Percentiles rank a stretch among this genome's conserved stretches.
Conservation (phyloP, 1,140 invertebrate genomes). For the Drosophila pandora region DNA sequence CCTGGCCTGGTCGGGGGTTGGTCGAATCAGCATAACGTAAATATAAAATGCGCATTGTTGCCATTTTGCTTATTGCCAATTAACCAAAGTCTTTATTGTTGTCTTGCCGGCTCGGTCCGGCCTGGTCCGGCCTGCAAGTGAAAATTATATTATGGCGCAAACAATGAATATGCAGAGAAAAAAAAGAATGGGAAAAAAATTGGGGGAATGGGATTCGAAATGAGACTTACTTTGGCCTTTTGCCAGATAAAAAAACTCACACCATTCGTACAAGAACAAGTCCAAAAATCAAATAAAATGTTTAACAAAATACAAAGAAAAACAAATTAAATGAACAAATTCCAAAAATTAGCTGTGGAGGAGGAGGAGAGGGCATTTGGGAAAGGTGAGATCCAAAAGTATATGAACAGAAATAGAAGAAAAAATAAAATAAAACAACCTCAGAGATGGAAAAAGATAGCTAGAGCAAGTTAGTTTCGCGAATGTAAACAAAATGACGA, state of each 20-base stretch:
- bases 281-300: conserved; percentile 79
- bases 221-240: conserved; percentile 74
- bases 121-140: conserved; percentile 35
- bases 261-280: conserved; percentile 10
- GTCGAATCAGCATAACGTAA: conserved; percentile 73
- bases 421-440: conserved; percentile 17
- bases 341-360: not conserved
- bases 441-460: conserved; percentile 13
- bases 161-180: conserved; percentile 59
- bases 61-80: conserved; percentile 80
- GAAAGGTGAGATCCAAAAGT: conserved; percentile 29
- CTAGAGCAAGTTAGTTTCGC: conserved; percentile 43
- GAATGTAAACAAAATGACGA: conserved; percentile 78
- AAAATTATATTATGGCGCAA: conserved; percentile 75
- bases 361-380: not conserved
- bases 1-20: conserved; percentile 21
- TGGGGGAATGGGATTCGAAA: conserved; percentile 23
- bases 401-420: conserved; percentile 3
- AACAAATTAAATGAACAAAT: conserved; percentile 67
- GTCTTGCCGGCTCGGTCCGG: conserved; percentile 50
- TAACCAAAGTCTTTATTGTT: conserved; percentile 80
- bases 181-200: conserved; percentile 14
- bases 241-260: conserved; percentile 65
- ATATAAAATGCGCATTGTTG: conserved; percentile 73
- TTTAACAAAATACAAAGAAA: conserved; percentile 77